Evolutionary conservation across 1,140 invertebrate genomes (phyloP).

Genomic region (Leptoteleia sp.): DNA sequence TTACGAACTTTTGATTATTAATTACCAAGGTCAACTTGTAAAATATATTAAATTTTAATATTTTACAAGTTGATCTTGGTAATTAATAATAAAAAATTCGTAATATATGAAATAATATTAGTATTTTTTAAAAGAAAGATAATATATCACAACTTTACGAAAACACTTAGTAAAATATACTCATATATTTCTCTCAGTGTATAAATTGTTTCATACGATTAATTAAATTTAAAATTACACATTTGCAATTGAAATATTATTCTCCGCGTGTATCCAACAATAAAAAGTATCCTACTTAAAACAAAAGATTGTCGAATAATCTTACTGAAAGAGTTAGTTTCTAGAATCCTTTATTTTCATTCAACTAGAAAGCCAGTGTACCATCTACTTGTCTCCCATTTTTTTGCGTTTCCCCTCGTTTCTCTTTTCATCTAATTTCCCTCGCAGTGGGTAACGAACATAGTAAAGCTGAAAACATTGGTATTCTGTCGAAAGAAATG

Average conservation of each 20-base stretch:
- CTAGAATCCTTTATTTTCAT: conserved; percentile 20
- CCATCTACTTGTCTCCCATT: conserved; percentile 33
- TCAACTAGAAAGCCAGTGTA: background rate
- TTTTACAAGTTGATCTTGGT: too few species aligned
- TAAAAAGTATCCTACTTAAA: conserved; percentile 9
- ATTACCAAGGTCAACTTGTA: too few species aligned
- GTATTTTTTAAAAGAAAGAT: too few species aligned
- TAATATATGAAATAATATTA: too few species aligned
- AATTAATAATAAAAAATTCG: too few species aligned
- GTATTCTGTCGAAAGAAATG: conserved; percentile 72
- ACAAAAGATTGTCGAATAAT: conserved; percentile 10
- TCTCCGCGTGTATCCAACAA: background rate
- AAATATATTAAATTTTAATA: too few species aligned
- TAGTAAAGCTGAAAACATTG: conserved; percentile 61
- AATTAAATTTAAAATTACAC: too few species aligned
- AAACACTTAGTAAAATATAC: too few species aligned
- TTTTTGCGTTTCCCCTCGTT: conserved; percentile 29
- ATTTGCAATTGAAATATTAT: background rate
- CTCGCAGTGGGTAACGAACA: conserved; percentile 57
- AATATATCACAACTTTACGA: too few species aligned
- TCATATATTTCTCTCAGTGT: too few species aligned
- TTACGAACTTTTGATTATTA: too few species aligned
- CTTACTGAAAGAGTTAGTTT: conserved; percentile 18
- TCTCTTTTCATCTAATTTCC: conserved; percentile 70
- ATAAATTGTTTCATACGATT: background rate